Conservation (phyloP, 1,140 invertebrate species). For the Amyelois transitella region DNA sequence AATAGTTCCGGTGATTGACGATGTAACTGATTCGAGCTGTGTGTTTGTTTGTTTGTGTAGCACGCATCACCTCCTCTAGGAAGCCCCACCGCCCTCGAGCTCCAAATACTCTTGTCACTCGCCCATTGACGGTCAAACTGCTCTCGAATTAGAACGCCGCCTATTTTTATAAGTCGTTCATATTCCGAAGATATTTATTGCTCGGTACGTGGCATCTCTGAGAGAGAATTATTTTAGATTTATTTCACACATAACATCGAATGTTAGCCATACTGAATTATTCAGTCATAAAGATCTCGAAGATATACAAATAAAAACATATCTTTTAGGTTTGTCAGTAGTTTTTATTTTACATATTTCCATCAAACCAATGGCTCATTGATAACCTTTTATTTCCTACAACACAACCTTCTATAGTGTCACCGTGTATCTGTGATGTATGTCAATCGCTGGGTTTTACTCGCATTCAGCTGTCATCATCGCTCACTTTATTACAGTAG, state of each 20-base stretch:
- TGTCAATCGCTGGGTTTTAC: not conserved
- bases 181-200: not conserved
- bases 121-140: not conserved
- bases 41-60: not conserved
- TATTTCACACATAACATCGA: not conserved
- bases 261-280: not conserved
- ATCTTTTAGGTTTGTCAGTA: no score
- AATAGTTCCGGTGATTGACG: not conserved
- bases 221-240: not conserved
- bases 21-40: not conserved
- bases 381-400: not conserved
- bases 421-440: not conserved
- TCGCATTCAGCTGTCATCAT: not conserved
- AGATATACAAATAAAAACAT: no score
- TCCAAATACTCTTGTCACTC: not conserved
- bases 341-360: not conserved
- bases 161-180: not conserved
- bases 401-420: not conserved
- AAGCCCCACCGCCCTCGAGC: not conserved
- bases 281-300: not conserved
- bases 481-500: not conserved
- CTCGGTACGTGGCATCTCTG: no score
- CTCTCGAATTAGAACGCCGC: not conserved
- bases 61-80: not conserved
- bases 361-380: not conserved